A percentile compares a stretch with the other conserved stretches of the same genome.
phyloP scores from a whole-genome alignment of 2,113 vertebrate genomes.

The Callocephalon fimbriatum region DNA sequence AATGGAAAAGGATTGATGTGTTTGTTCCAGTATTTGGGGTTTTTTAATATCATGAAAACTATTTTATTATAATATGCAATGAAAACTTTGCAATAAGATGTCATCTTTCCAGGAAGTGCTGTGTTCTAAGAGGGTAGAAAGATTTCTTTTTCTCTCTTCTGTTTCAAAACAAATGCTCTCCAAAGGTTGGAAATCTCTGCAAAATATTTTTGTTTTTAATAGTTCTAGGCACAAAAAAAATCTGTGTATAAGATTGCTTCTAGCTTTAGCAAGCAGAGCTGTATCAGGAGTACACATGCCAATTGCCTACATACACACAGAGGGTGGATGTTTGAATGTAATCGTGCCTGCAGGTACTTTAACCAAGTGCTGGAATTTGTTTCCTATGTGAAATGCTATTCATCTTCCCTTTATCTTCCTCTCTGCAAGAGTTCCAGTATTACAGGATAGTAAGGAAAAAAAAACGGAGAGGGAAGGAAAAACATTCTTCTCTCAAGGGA shows the following conservation, averaged over 20 bases:
- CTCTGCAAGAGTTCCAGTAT: neutral
- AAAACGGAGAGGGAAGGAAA: neutral
- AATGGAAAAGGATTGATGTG: neutral
- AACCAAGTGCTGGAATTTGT: neutral
- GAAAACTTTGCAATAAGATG: neutral
- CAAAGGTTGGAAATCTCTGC: neutral
- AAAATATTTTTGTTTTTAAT: neutral
- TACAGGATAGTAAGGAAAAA: neutral
- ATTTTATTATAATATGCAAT: neutral
- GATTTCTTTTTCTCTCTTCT: neutral
- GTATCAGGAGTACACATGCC: neutral
- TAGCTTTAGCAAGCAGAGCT: neutral
- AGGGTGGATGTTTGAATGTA: neutral
- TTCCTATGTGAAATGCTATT: neutral
- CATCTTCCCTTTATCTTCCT: neutral
- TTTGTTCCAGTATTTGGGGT: neutral
- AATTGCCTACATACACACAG: neutral
- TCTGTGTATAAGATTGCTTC: neutral
- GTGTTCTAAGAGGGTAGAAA: neutral
- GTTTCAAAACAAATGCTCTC: neutral
- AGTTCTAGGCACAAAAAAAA: neutral
- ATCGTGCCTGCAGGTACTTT: neutral
- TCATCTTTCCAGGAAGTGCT: neutral
- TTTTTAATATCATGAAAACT: neutral
- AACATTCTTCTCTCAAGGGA: neutral